phyloP scores from a whole-genome alignment of 2,113 vertebrate genomes.

The Ardeotis arabs region DNA sequence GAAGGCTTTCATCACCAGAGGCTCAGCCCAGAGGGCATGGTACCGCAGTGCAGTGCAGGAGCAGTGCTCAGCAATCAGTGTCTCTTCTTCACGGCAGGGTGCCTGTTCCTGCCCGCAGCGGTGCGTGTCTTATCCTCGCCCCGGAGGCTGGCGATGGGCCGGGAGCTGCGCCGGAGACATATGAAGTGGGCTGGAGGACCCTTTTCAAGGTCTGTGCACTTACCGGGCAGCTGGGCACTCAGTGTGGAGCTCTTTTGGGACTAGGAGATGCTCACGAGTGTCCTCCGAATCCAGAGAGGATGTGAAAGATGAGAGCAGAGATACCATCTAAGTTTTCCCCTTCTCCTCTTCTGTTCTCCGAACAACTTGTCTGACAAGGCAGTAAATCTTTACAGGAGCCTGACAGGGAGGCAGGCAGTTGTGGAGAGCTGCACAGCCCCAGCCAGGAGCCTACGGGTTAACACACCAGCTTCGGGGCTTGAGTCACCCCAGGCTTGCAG shows the following conservation, averaged over 20 bases:
- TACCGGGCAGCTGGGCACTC: not conserved
- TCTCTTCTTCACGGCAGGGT: not conserved
- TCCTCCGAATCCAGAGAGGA: not conserved
- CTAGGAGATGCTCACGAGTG: not conserved
- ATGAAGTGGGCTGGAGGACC: not conserved
- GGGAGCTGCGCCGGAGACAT: not conserved
- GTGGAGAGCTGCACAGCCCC: not conserved
- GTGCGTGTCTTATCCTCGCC: not conserved
- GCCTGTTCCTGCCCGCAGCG: not conserved
- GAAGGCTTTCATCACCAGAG: too few relatives aligned
- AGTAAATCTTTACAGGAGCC: not conserved
- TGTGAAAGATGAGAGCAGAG: not conserved
- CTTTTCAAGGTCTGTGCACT: not conserved
- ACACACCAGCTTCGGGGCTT: rapidly evolving
- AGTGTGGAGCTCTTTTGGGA: not conserved
- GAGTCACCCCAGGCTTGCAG: not conserved
- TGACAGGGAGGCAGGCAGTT: not conserved
- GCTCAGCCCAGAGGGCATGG: not conserved
- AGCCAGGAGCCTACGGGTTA: not conserved
- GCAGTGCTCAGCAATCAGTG: not conserved
- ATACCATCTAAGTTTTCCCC: not conserved
- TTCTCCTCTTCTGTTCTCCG: not conserved
- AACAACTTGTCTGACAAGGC: not conserved
- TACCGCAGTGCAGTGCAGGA: not conserved
- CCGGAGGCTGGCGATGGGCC: rapidly evolving